Percentiles rank a stretch among this genome's conserved stretches.
phyloP scores from a whole-genome alignment of 1,140 invertebrate genomes.

The Lithobius niger region DNA sequence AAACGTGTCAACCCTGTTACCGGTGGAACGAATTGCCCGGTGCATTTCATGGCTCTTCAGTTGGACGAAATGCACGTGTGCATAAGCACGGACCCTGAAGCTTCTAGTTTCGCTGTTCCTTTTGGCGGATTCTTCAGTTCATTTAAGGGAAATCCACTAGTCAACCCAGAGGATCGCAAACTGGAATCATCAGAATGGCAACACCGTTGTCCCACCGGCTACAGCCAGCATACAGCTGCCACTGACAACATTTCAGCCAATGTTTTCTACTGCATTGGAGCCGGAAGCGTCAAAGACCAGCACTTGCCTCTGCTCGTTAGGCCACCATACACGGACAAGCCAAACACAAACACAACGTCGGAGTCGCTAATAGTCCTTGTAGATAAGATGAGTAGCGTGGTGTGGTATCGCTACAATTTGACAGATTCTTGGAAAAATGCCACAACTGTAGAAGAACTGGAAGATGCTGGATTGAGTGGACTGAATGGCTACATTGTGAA shows the following conservation, averaged over 20 bases:
- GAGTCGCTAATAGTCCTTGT: no score
- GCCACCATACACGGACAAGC: not conserved
- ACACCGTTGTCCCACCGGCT: conserved; percentile 20
- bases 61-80: not conserved
- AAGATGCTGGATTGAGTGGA: no score
- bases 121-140: conserved; percentile 3
- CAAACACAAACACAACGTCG: no score
- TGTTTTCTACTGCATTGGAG: not conserved
- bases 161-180: no score
- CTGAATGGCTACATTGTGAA: no score
- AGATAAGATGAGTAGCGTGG: no score
- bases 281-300: not conserved
- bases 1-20: not conserved
- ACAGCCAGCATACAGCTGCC: conserved; percentile 22
- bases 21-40: not conserved
- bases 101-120: not conserved
- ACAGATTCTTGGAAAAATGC: no score
- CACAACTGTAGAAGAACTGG: no score
- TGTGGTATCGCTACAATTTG: no score
- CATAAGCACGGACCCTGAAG: not conserved
- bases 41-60: not conserved
- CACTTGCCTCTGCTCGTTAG: not conserved
- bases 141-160: not conserved
- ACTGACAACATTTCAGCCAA: conserved; percentile 18
- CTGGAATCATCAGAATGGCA: no score